Base-by-base conservation (phyloP, 2,888 invertebrate species). In the Tinea semifulvella region DNA sequence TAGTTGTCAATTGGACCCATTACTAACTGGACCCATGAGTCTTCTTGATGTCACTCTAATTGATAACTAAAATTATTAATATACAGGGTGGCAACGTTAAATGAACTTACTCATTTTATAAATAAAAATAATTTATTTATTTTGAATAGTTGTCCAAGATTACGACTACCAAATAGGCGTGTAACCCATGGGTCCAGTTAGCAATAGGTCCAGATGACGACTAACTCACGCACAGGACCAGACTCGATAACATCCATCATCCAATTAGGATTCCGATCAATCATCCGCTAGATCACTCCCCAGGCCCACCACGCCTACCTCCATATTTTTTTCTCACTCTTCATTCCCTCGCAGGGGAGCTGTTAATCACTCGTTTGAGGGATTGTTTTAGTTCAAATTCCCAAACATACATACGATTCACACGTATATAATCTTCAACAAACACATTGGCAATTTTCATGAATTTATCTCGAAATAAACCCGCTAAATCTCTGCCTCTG, bases 251-350 rank as follows among this genome's bases (percentile, higher is more conserved):
- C 87, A 89, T 89, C 88, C 85, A 88, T 89, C 89, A 88, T 84
- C 85, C 88, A 89, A 89, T 89, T 89, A 89, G 85, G 72, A 54
- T 58, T 58, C 65, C 81, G 87, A 89, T 89, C 89, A 87, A 88
- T 89, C 89, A 89, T 88, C 82, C 75, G 64, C 55, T 67, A 68
- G 75, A 77, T 77, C 75, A 73, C 76, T 73, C 76, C 77, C 76
- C 57, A 53, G 72, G 66, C 65, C 20, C 35, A 22, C 19, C 65
- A 50, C 54, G 53, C 56, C 27, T 17, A 56, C 57, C 60, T 61
- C 66, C 63, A 73, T 72, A 66, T 70, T 76, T 71, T 43, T 75
- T 76, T 73, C 63, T 62, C 64, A 68, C 64, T 68, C 53, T 53
- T 63, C 59, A 19, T 27, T 27, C 45, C 22, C 38, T 56, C 75